A percentile compares a stretch with the other conserved stretches of the same genome.
Conservation (phyloP, 2,113 vertebrate species). For the Equus quagga region DNA sequence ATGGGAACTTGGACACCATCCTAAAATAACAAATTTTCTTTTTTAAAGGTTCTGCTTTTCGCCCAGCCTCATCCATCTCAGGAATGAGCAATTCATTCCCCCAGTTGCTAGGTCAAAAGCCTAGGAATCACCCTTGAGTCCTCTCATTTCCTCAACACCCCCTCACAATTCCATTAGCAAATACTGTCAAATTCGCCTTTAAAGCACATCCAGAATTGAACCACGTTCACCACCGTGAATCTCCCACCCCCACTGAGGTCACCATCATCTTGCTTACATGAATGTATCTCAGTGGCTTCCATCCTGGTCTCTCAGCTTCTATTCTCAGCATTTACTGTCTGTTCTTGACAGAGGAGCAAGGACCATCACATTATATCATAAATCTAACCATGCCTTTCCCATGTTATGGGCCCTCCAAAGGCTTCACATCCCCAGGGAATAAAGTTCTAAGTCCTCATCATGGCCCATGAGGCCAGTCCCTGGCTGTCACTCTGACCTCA, state of each 20-base stretch:
- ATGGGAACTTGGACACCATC: neutral
- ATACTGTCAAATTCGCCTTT: neutral
- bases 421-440: neutral
- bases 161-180: neutral
- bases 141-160: neutral
- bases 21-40: neutral
- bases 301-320: neutral
- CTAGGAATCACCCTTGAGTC: neutral
- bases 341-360: neutral
- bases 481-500: neutral
- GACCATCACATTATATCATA: neutral
- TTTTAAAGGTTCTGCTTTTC: neutral
- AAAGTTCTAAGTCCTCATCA: neutral
- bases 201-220: neutral
- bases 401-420: neutral
- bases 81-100: neutral
- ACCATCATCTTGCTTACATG: neutral
- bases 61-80: neutral
- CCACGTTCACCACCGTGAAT: neutral
- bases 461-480: accelerated
- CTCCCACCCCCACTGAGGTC: accelerated
- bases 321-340: neutral
- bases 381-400: neutral
- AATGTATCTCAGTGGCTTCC: accelerated
- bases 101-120: neutral